Evolutionary conservation across 2,888 invertebrate species (phyloP), one percentile per base, ranked within the genome.

Genomic region (Caenorhabditis imperialis): DNA sequence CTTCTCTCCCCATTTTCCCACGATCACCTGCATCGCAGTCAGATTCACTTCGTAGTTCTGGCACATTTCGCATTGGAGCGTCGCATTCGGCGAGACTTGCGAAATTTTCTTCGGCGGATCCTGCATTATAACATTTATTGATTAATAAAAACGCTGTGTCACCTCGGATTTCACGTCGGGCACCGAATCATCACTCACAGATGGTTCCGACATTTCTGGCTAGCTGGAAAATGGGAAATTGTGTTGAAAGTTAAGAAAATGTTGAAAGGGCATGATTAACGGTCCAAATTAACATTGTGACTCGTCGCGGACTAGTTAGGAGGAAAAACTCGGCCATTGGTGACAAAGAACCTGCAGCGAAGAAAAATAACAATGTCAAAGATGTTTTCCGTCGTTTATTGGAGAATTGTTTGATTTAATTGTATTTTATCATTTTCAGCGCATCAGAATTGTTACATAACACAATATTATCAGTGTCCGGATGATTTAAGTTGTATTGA

Each of bases 11-110:
- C 23, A 40, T 48, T 48, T 30, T 42, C 35, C n/a, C 23, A 22
- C 44, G 42, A 30, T 51, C 80, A 83, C 84, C 83, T 96, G 94
- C 80, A 93, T 92, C 74, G 92, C 91, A 73, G 94, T 93, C 83
- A 95, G 90, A 90, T 94, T 92, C 74, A 92, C 91, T 91, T 96
- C 93, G 89, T 94, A 93, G 90, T 94, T 93, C 74, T 91, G 91
- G 89, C 96, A 97, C 93, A 94, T 94, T 89, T 93, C 93, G 89
- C 96, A 96, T 50, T 53, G 54, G 18, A 70, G 25, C 14, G 61
- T 37, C 14, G 57, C 12, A 54, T 60, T 69, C 22, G 70, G 61
- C 7, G 70, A 70, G 3, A 55, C 50, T 55, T 70, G 70, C 48
- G 70, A 61, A 42, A 50, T 20, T 33, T 70, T 70, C 35, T 65